A percentile compares a stretch with the other conserved stretches of the same genome.
Conservation (phyloP, 2,797 vertebrate species). For the Halcyon leucocephala region DNA sequence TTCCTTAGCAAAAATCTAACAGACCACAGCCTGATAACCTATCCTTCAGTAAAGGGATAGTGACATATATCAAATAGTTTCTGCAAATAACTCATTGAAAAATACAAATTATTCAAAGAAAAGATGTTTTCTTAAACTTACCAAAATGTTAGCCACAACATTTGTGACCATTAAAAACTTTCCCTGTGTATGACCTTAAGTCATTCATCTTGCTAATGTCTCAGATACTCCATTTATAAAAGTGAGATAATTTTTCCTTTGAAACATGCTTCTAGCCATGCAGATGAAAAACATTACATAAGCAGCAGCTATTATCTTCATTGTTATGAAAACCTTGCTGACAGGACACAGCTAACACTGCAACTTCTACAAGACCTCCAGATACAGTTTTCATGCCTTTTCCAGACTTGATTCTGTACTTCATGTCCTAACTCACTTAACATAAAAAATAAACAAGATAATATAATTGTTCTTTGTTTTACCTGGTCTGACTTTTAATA, state of each 20-base stretch:
- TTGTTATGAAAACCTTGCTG: constrained; percentile 27
- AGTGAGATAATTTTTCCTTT: neutral
- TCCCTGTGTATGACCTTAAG: neutral
- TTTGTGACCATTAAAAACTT: neutral
- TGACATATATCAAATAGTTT: neutral
- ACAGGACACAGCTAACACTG: neutral
- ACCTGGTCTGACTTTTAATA: constrained; percentile 24
- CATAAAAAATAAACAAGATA: neutral
- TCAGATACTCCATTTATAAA: neutral
- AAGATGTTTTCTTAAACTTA: neutral
- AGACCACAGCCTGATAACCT: neutral
- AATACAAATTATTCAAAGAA: neutral
- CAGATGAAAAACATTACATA: constrained; percentile 10
- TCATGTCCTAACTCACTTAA: neutral
- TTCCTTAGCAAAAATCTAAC: neutral
- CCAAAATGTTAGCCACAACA: neutral
- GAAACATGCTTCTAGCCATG: neutral
- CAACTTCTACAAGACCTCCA: neutral
- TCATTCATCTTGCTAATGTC: neutral
- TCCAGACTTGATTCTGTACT: neutral
- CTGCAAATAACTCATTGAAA: neutral
- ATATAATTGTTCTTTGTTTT: constrained; percentile 20
- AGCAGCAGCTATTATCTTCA: neutral
- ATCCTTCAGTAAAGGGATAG: neutral
- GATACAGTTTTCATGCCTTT: neutral